Conservation (phyloP, 2,797 vertebrate genomes). For the Artibeus lituratus region DNA sequence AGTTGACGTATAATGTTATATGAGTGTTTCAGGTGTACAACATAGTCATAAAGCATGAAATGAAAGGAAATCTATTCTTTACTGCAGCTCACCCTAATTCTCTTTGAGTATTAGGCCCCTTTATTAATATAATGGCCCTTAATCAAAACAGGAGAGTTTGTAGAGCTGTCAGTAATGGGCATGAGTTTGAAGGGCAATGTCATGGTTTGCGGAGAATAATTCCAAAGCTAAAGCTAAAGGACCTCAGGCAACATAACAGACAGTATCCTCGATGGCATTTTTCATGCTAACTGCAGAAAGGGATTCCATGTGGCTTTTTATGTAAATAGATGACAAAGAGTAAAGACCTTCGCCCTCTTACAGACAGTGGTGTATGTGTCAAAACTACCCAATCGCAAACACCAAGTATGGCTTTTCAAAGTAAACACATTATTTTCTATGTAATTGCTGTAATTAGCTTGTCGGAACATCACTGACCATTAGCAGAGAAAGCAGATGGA, state of each 20-base stretch:
- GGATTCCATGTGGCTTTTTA: neutral
- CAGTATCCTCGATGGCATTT: neutral
- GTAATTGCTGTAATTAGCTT: slow-evolving; percentile 37
- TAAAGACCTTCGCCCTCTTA: neutral
- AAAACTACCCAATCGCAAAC: neutral
- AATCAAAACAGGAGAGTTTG: neutral
- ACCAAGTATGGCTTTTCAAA: slow-evolving; percentile 10
- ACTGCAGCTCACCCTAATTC: neutral
- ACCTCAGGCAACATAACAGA: neutral
- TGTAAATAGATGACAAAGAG: neutral
- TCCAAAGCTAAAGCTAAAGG: neutral
- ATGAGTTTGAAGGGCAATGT: neutral
- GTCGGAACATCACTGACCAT: slow-evolving; percentile 1
- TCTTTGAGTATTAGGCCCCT: neutral
- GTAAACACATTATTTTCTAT: neutral
- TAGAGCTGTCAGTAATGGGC: neutral
- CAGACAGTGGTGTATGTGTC: neutral
- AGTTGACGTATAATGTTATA: neutral
- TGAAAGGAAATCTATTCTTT: neutral
- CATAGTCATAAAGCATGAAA: neutral
- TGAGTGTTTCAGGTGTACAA: neutral
- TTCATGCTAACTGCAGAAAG: neutral
- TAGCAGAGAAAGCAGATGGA: slow-evolving; percentile 31
- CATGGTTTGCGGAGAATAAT: neutral
- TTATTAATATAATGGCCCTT: neutral